Evolutionary conservation across 2,888 invertebrate genomes (phyloP).

Genomic region (Gasteruption jaculator): DNA sequence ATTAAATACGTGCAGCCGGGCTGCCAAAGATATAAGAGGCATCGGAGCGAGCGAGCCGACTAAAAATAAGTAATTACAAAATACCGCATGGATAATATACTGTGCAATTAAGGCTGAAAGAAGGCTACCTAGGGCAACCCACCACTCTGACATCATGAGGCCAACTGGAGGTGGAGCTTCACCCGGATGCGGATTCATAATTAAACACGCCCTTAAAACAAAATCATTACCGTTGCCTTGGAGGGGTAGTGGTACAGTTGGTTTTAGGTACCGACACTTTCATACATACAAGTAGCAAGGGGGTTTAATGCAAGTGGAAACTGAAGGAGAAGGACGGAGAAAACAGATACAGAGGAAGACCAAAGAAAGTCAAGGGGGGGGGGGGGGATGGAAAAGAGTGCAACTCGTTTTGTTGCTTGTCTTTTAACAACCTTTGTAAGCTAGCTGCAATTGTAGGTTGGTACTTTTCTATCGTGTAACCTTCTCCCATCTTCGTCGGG

Average conservation of each 20-base stretch:
- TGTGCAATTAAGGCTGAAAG: conserved; percentile 49
- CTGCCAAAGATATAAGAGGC: conserved; percentile 47
- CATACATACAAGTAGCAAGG: conserved; percentile 15
- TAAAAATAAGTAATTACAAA: conserved; percentile 50
- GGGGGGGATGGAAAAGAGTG: conserved; percentile 17
- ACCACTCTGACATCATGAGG: conserved; percentile 17
- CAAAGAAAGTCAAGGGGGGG: conserved; percentile 20
- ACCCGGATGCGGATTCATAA: conserved; percentile 51
- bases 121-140: conserved; percentile 40
- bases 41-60: conserved; percentile 37
- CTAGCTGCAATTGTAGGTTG: too few relatives aligned
- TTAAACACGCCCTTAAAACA: conserved; percentile 53
- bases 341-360: conserved; percentile 21
- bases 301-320: conserved; percentile 25
- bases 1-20: conserved; percentile 44
- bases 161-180: conserved; percentile 48
- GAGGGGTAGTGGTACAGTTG: too few relatives aligned
- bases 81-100: conserved; percentile 51
- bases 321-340: conserved; percentile 16
- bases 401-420: too few relatives aligned
- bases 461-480: too few relatives aligned
- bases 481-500: too few relatives aligned
- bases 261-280: too few relatives aligned
- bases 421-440: too few relatives aligned
- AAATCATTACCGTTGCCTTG: conserved; percentile 49